Conservation (phyloP, 2,113 vertebrate genomes). For the Acanthochromis polyacanthus region DNA sequence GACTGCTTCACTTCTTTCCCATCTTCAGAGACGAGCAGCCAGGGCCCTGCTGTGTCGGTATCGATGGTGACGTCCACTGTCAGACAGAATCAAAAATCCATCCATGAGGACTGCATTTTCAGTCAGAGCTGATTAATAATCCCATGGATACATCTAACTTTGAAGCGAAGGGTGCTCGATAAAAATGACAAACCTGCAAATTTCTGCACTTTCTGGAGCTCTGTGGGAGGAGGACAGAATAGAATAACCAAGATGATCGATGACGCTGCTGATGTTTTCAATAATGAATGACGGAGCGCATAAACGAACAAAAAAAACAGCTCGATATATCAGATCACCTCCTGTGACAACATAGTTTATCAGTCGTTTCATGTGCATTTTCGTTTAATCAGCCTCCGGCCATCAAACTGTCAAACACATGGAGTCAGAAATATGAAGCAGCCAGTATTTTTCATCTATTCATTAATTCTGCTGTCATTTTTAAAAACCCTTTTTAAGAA, state of each 20-base stretch:
- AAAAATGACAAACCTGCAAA: constrained; percentile 15
- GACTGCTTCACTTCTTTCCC: constrained; percentile 18
- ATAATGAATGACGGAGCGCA: constrained; percentile 4
- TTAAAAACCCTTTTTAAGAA: no score
- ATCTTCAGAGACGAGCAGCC: constrained; percentile 12
- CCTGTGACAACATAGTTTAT: constrained; percentile 11
- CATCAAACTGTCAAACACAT: constrained; percentile 8
- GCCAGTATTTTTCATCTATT: not conserved
- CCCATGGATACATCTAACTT: not conserved
- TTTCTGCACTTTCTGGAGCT: not conserved
- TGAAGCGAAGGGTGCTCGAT: not conserved
- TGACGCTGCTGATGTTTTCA: constrained; percentile 4
- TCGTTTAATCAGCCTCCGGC: not conserved
- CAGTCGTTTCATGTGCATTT: constrained; percentile 9
- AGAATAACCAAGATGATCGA: constrained; percentile 25
- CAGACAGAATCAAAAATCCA: not conserved
- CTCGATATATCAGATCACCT: constrained; percentile 35
- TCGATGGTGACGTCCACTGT: constrained; percentile 7
- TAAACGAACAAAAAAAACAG: constrained; percentile 9
- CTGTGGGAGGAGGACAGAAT: not conserved
- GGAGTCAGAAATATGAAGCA: not conserved
- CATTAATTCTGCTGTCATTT: no score
- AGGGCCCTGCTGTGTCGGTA: not conserved
- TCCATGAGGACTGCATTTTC: not conserved
- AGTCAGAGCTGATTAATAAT: not conserved